These are phyloP conservation scores for Hirundichthys speculiger DNA, from an alignment of 2,113 vertebrate species.

Conservation along the genomic window DNA sequence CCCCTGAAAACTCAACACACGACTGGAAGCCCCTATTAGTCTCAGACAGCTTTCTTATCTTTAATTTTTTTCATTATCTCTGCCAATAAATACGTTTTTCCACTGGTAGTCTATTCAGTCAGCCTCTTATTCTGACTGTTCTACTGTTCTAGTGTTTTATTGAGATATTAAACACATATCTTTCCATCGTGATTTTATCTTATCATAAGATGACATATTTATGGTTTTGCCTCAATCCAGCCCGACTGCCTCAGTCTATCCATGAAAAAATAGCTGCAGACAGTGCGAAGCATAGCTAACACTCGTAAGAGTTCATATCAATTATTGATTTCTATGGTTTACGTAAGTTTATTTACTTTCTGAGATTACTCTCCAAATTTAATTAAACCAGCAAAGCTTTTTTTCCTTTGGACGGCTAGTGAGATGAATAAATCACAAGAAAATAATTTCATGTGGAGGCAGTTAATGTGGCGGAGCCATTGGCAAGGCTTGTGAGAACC, in stretches of 20 bases:
- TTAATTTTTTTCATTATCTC: no score
- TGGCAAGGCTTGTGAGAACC: constrained; percentile 15
- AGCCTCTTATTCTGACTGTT: no score
- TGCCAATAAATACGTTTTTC: no score
- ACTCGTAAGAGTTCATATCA: constrained; percentile 33
- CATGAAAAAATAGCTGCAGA: neutral
- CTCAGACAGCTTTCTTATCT: no score
- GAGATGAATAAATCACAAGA: constrained; percentile 37
- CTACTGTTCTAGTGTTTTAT: no score
- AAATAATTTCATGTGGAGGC: constrained; percentile 1
- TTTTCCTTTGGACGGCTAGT: constrained; percentile 6
- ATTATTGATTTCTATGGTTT: constrained; percentile 9
- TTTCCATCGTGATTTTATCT: constrained; percentile 23
- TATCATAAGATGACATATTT: constrained; percentile 22
- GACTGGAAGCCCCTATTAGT: no score
- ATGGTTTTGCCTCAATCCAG: neutral
- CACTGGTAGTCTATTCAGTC: no score
- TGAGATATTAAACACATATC: constrained; percentile 7
- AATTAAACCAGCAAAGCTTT: constrained; percentile 10
- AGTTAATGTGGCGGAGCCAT: constrained; percentile 25
- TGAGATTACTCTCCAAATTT: constrained; percentile 6
- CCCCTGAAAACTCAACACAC: no score
- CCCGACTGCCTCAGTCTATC: neutral
- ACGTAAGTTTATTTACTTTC: neutral
- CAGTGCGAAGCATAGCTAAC: neutral